These are phyloP conservation scores for Sphaerophoria rueppellii DNA, from an alignment of 2,888 invertebrate genomes.

Conservation along the genomic window DNA sequence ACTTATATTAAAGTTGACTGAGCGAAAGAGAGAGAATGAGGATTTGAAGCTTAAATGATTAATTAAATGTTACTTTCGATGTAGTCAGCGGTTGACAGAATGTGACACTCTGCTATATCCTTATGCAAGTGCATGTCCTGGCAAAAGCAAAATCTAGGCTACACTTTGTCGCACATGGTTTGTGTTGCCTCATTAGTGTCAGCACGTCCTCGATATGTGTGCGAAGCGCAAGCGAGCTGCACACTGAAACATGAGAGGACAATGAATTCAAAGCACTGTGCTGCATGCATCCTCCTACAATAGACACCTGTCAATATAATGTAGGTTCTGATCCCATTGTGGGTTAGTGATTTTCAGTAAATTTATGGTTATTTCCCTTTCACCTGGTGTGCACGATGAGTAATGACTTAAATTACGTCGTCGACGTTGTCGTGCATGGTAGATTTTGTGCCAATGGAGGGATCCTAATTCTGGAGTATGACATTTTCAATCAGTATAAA, in stretches of 20 bases:
- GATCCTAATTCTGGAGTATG: neutral
- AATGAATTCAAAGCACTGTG: constrained; percentile 10
- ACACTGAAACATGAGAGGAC: neutral
- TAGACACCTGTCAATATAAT: constrained; percentile 51
- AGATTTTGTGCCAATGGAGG: neutral
- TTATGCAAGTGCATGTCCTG: constrained; percentile 16
- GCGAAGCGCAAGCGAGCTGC: constrained; percentile 16
- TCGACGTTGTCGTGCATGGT: constrained; percentile 15
- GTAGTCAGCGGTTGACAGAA: constrained; percentile 33
- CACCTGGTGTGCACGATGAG: constrained; percentile 33
- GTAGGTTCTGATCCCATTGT: constrained; percentile 41
- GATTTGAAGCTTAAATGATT: constrained; percentile 70
- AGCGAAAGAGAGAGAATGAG: constrained; percentile 42
- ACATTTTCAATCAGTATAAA: constrained; percentile 22
- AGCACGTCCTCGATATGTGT: constrained; percentile 31
- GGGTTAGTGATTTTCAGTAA: constrained; percentile 33
- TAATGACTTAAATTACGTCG: constrained; percentile 57
- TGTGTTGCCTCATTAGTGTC: constrained; percentile 48
- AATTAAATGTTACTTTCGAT: constrained; percentile 71
- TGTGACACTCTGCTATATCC: neutral
- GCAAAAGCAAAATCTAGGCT: constrained; percentile 20
- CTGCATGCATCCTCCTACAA: constrained; percentile 2
- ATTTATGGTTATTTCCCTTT: constrained; percentile 31
- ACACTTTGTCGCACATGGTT: constrained; percentile 43
- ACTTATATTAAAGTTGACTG: neutral